phyloP scores from a whole-genome alignment of 1,140 invertebrate genomes.

The Muscidifurax raptorellus region DNA sequence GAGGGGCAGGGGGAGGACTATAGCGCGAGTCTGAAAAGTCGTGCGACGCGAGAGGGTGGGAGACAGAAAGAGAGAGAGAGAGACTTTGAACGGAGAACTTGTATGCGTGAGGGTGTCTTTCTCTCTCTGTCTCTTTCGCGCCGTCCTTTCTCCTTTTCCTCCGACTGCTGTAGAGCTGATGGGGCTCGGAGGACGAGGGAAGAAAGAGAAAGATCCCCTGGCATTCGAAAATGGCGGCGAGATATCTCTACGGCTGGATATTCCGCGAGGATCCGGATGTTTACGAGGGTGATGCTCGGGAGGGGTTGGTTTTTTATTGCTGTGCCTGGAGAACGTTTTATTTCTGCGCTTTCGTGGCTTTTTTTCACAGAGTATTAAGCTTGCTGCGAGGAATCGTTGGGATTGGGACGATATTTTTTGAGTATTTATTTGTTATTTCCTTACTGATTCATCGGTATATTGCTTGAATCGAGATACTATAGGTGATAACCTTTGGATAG shows the following conservation, averaged over 20 bases:
- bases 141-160: not conserved
- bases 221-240: conserved; percentile 33
- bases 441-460: too few relatives aligned
- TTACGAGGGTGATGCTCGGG: not conserved
- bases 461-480: not conserved
- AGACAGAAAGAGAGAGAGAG: conserved; percentile 52
- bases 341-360: not conserved
- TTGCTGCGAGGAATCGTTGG: not conserved
- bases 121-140: not conserved
- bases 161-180: not conserved
- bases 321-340: not conserved
- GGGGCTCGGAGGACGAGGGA: not conserved
- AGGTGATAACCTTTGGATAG: not conserved
- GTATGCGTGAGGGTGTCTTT: conserved; percentile 45
- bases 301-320: not conserved
- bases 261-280: not conserved
- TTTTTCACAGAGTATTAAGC: not conserved
- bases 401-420: too few relatives aligned
- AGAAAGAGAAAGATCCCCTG: not conserved
- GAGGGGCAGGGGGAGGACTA: not conserved
- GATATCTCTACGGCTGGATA: conserved; percentile 21
- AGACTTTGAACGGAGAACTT: conserved; percentile 64
- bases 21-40: conserved; percentile 37
- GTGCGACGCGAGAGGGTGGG: not conserved
- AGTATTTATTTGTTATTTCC: too few relatives aligned